Percentiles rank a stretch among this genome's conserved stretches.
Conservation (phyloP, 1,140 invertebrate species). For the Diachasma alloeum region DNA sequence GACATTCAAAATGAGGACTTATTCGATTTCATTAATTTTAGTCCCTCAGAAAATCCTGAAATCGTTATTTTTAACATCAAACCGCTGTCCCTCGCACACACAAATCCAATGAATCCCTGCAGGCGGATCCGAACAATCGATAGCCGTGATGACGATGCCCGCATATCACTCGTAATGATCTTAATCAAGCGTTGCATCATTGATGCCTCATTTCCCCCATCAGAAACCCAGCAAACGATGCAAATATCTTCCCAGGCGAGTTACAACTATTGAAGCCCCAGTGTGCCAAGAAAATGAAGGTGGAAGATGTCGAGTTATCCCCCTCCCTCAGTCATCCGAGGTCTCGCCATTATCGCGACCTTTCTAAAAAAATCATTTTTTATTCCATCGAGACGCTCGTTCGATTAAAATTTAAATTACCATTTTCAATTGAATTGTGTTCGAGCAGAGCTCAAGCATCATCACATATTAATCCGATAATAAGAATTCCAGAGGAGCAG, state of each 20-base stretch:
- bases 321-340: neutral
- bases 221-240: slow-evolving; percentile 8
- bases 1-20: too few relatives aligned
- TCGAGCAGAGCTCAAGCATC: neutral
- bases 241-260: slow-evolving; percentile 35
- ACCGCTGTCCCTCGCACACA: neutral
- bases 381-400: neutral
- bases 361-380: neutral
- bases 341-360: slow-evolving; percentile 1
- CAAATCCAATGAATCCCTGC: slow-evolving; percentile 5
- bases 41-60: too few relatives aligned
- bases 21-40: too few relatives aligned
- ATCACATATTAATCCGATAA: neutral
- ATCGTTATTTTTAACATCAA: too few relatives aligned
- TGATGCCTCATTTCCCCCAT: slow-evolving; percentile 5
- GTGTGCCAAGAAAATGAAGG: neutral
- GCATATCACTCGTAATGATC: slow-evolving; percentile 37
- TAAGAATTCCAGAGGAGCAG: neutral
- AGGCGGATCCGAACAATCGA: slow-evolving; percentile 28
- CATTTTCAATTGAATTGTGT: neutral
- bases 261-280: slow-evolving; percentile 12
- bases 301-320: neutral
- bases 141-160: slow-evolving; percentile 33
- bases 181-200: slow-evolving; percentile 38
- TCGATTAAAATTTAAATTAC: slow-evolving; percentile 3